phyloP scores from a whole-genome alignment of 2,113 vertebrate species.

The Cynocephalus volans region DNA sequence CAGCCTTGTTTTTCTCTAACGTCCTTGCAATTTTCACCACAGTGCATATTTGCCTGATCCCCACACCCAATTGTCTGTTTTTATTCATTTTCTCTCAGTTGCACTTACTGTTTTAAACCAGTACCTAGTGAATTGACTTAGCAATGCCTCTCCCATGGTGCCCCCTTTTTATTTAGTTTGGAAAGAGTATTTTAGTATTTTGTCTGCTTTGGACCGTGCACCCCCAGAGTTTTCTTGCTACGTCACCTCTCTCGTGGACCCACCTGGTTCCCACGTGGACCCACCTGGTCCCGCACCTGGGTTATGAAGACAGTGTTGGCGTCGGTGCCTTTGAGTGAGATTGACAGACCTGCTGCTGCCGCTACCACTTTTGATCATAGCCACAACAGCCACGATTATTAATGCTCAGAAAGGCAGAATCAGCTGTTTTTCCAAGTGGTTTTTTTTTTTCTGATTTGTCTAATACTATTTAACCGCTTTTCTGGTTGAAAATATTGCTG shows the following conservation, averaged over 20 bases:
- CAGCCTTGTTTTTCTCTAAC: neutral
- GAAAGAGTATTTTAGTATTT: neutral
- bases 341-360: neutral
- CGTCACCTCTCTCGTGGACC: neutral
- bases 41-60: neutral
- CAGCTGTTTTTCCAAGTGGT: constrained; percentile 37
- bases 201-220: rapidly evolving
- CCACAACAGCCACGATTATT: neutral
- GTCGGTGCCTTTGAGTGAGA: neutral
- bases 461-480: neutral
- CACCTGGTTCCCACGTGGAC: too few relatives aligned
- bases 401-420: constrained; percentile 1
- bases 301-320: rapidly evolving
- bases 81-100: neutral
- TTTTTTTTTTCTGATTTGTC: neutral
- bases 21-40: neutral
- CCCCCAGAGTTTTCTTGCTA: neutral
- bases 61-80: rapidly evolving
- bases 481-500: constrained; percentile 29
- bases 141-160: neutral
- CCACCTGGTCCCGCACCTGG: too few relatives aligned
- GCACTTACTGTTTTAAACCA: rapidly evolving
- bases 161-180: neutral
- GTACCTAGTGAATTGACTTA: neutral
- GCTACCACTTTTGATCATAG: neutral